Percentiles rank a stretch among this genome's conserved stretches.
Conservation (phyloP, 2,888 invertebrate genomes). For the Drosophila robusta region DNA sequence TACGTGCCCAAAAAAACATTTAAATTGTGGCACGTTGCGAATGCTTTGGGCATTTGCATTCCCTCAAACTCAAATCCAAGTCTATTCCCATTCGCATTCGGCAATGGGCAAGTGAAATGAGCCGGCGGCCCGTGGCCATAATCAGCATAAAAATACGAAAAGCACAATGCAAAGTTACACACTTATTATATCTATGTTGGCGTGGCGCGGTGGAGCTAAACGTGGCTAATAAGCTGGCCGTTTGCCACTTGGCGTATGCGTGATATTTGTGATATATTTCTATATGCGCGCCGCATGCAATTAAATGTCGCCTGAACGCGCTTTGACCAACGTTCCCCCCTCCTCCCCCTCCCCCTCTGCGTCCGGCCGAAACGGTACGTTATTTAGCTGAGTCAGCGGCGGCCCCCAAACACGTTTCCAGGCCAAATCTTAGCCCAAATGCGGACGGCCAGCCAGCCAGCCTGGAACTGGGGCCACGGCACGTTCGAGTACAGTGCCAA, state of each 20-base stretch:
- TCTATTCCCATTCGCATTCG: constrained; percentile 7
- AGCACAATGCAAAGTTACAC: constrained; percentile 21
- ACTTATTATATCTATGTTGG: constrained; percentile 5
- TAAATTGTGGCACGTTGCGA: constrained; percentile 27
- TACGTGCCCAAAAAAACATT: constrained; percentile 35
- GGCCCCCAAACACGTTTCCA: constrained; percentile 71
- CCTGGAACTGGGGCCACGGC: constrained; percentile 58
- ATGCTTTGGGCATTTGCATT: constrained; percentile 12
- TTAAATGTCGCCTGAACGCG: constrained; percentile 55
- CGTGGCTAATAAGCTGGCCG: constrained; percentile 51
- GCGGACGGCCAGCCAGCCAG: constrained; percentile 23
- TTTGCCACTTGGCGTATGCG: constrained; percentile 64
- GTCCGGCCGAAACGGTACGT: constrained; percentile 2
- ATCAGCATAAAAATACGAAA: constrained; percentile 18
- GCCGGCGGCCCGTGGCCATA: constrained; percentile 15
- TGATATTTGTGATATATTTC: constrained; percentile 50
- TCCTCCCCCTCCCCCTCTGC: no score
- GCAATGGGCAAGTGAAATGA: constrained; percentile 35
- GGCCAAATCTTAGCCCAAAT: constrained; percentile 54
- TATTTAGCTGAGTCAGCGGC: constrained; percentile 62
- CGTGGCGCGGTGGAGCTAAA: constrained; percentile 8
- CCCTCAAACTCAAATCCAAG: background rate
- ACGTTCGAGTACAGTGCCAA: constrained; percentile 40
- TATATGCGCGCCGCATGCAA: constrained; percentile 36
- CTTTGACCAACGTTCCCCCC: constrained; percentile 29